Conservation (phyloP, 2,113 vertebrate species). For the Callospermophilus lateralis region DNA sequence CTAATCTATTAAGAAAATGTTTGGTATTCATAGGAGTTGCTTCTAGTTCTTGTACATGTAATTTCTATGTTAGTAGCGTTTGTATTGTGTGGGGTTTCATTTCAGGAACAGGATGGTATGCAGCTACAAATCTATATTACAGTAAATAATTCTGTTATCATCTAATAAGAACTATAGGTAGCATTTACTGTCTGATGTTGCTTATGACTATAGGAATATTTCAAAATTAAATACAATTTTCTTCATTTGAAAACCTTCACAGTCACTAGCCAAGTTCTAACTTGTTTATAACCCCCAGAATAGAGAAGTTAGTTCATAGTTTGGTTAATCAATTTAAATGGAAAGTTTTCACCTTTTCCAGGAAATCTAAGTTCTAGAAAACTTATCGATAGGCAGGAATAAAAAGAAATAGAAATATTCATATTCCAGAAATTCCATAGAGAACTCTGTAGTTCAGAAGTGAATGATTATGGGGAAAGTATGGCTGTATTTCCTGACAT, state of each 20-base stretch:
- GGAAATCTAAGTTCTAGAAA: background rate
- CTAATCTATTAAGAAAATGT: slow-evolving; percentile 53
- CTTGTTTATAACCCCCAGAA: background rate
- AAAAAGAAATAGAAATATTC: background rate
- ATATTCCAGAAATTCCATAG: background rate
- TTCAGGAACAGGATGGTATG: background rate
- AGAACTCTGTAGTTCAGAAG: background rate
- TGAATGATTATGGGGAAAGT: background rate
- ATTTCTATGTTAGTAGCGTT: slow-evolving; percentile 33
- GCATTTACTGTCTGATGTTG: background rate
- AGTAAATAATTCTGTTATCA: background rate
- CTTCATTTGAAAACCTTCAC: slow-evolving; percentile 14
- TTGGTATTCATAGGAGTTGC: background rate
- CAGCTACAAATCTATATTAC: background rate
- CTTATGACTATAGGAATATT: background rate
- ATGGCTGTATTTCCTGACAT: background rate
- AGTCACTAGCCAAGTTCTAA: background rate
- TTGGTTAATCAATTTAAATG: background rate
- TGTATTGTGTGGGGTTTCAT: background rate
- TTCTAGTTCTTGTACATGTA: background rate
- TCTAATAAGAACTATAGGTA: background rate
- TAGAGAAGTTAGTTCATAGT: background rate
- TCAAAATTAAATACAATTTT: background rate
- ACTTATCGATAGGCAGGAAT: background rate
- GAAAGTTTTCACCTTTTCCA: background rate